Evolutionary conservation across 2,797 vertebrate genomes (phyloP).

Genomic region (Coregonus suidteri): DNA sequence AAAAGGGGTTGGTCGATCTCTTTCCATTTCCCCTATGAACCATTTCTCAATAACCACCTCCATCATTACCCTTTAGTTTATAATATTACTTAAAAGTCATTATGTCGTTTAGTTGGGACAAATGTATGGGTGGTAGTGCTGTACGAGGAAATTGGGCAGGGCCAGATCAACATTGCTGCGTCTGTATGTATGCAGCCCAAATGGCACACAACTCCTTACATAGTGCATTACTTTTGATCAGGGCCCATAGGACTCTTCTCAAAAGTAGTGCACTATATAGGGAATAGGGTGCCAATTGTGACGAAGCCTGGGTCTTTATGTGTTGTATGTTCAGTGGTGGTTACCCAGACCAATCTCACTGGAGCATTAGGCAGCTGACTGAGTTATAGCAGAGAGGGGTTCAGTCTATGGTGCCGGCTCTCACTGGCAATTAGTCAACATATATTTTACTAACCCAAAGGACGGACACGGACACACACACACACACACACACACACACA

Average conservation of each 20-base stretch:
- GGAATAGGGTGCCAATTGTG: neutral
- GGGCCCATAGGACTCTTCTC: neutral
- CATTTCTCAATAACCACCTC: conserved; percentile 17
- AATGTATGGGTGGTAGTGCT: neutral
- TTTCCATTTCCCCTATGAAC: conserved; percentile 11
- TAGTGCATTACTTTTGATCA: neutral
- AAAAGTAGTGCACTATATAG: neutral
- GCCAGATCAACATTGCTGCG: conserved; percentile 29
- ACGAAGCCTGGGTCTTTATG: neutral
- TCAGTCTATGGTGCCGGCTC: neutral
- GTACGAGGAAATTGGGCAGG: conserved; percentile 27
- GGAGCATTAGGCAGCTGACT: conserved; percentile 34
- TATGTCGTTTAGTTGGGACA: neutral
- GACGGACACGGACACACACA: neutral
- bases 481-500: neutral
- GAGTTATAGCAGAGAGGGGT: conserved; percentile 35
- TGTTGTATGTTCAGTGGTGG: conserved; percentile 26
- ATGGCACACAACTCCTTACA: neutral
- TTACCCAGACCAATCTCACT: conserved; percentile 23
- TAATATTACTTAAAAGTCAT: conserved; percentile 40
- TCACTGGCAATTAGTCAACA: conserved; percentile 26
- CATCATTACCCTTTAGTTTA: conserved; percentile 47
- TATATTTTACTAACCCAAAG: conserved; percentile 11
- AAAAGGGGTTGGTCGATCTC: neutral
- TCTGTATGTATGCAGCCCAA: neutral